phyloP scores from a whole-genome alignment of 2,888 invertebrate species.

The Argyresthia goedartella region DNA sequence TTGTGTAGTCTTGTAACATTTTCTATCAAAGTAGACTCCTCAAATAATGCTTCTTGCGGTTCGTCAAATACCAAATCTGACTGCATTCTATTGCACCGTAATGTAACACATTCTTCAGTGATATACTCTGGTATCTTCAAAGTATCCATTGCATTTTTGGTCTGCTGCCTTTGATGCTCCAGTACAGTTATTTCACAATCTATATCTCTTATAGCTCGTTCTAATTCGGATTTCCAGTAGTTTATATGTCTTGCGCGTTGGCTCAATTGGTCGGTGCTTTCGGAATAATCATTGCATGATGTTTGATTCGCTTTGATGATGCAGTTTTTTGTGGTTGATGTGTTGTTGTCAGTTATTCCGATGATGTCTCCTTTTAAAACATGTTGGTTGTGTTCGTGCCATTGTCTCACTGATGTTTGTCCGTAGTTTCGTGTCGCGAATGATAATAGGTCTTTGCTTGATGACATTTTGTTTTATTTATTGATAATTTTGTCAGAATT shows the following conservation, averaged over 20 bases:
- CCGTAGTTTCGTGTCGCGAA: slow-evolving; percentile 44
- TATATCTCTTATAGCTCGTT: slow-evolving; percentile 52
- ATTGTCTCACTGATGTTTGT: slow-evolving; percentile 37
- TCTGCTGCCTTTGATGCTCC: slow-evolving; percentile 51
- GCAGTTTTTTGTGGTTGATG: slow-evolving; percentile 53
- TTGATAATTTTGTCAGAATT: too few relatives aligned
- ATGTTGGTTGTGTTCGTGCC: slow-evolving; percentile 47
- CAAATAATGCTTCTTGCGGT: slow-evolving; percentile 81
- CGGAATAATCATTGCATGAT: slow-evolving; percentile 46
- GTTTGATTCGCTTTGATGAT: slow-evolving; percentile 59
- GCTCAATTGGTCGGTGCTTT: slow-evolving; percentile 50
- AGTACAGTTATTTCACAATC: slow-evolving; percentile 45
- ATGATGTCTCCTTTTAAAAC: slow-evolving; percentile 56
- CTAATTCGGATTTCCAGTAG: slow-evolving; percentile 57
- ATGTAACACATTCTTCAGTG: slow-evolving; percentile 78
- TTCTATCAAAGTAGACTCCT: slow-evolving; percentile 78
- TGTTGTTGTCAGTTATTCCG: slow-evolving; percentile 45
- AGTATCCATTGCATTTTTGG: slow-evolving; percentile 52
- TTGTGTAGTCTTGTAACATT: slow-evolving; percentile 75
- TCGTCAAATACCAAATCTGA: slow-evolving; percentile 81
- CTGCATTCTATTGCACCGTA: slow-evolving; percentile 77
- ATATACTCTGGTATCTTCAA: slow-evolving; percentile 45
- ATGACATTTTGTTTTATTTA: slow-evolving; percentile 14
- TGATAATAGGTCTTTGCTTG: slow-evolving; percentile 45
- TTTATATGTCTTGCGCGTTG: slow-evolving; percentile 54